phyloP scores from a whole-genome alignment of 2,113 vertebrate genomes.

The Danionella cerebrum region DNA sequence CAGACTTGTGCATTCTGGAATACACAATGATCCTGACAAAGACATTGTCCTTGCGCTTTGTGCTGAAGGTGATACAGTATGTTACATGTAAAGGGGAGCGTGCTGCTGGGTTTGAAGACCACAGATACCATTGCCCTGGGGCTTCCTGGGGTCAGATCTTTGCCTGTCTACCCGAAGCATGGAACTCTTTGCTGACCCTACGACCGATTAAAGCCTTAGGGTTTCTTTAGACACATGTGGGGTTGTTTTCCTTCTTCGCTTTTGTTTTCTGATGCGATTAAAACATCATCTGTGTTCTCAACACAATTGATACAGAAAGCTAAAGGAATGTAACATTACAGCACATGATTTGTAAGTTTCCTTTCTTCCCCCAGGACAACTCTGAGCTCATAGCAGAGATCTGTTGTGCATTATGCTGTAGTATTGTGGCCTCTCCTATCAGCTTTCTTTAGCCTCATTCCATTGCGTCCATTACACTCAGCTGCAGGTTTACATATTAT shows the following conservation, averaged over 20 bases:
- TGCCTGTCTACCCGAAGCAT: conserved; percentile 3
- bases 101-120: background rate
- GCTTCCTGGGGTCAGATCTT: background rate
- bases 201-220: conserved; percentile 25
- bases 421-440: conserved; percentile 58
- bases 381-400: conserved; percentile 77
- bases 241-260: conserved; percentile 53
- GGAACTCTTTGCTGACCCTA: conserved; percentile 35
- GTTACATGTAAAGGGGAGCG: conserved; percentile 27
- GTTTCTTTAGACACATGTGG: conserved; percentile 5
- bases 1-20: background rate
- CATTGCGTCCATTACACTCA: conserved; percentile 43
- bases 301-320: conserved; percentile 70
- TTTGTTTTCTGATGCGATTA: conserved; percentile 70
- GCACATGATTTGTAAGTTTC: conserved; percentile 76
- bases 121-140: background rate
- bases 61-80: conserved; percentile 53
- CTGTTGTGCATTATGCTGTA: conserved; percentile 76
- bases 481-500: conserved; percentile 59
- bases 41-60: conserved; percentile 38
- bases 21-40: conserved; percentile 41
- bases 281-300: conserved; percentile 62
- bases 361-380: conserved; percentile 67
- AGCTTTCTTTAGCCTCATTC: conserved; percentile 60
- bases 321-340: conserved; percentile 67